phyloP scores from a whole-genome alignment of 1,140 invertebrate species.

The Acromyrmex echinatior region DNA sequence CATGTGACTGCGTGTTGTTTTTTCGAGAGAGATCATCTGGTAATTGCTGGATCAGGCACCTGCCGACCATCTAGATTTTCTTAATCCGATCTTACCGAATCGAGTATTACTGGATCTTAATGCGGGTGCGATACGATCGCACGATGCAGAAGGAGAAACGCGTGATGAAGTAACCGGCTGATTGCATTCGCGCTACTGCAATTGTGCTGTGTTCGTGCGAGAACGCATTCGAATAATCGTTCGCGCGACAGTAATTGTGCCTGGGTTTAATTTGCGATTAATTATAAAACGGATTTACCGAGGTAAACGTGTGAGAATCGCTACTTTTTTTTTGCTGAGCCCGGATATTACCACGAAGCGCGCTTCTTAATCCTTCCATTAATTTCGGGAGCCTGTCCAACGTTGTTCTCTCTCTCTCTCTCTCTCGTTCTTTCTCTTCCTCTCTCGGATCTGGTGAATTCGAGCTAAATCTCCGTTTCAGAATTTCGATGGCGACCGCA shows the following conservation, averaged over 20 bases:
- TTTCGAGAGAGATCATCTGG: background rate
- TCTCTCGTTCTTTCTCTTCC: background rate
- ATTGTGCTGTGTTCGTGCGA: slow-evolving; percentile 5
- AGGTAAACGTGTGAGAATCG: background rate
- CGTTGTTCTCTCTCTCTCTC: background rate
- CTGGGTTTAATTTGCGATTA: slow-evolving; percentile 51
- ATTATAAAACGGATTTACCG: slow-evolving; percentile 53
- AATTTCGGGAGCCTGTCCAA: slow-evolving; percentile 42
- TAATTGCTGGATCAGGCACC: slow-evolving; percentile 20
- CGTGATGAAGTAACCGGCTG: slow-evolving; percentile 16
- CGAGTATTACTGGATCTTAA: slow-evolving; percentile 25
- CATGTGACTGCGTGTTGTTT: background rate
- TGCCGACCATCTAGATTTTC: slow-evolving; percentile 36
- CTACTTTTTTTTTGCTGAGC: background rate
- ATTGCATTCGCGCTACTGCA: background rate
- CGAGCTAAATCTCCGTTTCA: slow-evolving; percentile 53
- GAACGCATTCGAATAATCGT: slow-evolving; percentile 9
- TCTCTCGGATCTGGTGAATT: slow-evolving; percentile 30
- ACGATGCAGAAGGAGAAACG: slow-evolving; percentile 28
- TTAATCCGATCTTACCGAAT: slow-evolving; percentile 42
- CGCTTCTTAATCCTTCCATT: slow-evolving; percentile 46
- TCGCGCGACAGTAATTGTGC: slow-evolving; percentile 35
- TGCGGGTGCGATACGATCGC: slow-evolving; percentile 25
- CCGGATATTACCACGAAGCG: background rate
- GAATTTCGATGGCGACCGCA: slow-evolving; percentile 63